These are phyloP conservation scores for Misgurnus mizolepis DNA, from an alignment of 2,113 vertebrate species.

Conservation along the genomic window DNA sequence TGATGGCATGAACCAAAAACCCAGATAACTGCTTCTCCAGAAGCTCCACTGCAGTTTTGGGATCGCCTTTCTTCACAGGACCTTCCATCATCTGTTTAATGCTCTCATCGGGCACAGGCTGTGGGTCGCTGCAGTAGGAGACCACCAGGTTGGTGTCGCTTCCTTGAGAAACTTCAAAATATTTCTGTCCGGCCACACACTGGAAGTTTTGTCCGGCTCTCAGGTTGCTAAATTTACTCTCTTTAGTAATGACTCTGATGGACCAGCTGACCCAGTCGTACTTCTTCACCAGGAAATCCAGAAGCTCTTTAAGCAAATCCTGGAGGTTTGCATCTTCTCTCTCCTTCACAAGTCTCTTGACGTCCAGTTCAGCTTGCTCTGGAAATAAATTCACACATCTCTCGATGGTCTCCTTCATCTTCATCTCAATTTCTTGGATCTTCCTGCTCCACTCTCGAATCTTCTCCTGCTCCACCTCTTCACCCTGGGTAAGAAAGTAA, in stretches of 20 bases:
- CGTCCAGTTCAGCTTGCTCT: conserved; percentile 68
- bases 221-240: conserved; percentile 69
- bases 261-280: conserved; percentile 80
- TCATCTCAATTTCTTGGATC: conserved; percentile 70
- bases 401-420: conserved; percentile 71
- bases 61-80: conserved; percentile 63
- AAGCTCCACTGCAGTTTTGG: conserved; percentile 64
- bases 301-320: conserved; percentile 59
- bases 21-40: conserved; percentile 67
- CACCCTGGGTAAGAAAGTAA: conserved; percentile 65
- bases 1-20: conserved; percentile 74
- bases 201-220: conserved; percentile 75
- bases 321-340: conserved; percentile 58
- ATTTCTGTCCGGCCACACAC: conserved; percentile 65
- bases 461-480: conserved; percentile 67
- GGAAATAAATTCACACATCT: conserved; percentile 68
- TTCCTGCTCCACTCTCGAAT: conserved; percentile 71
- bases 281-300: conserved; percentile 70
- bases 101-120: conserved; percentile 62
- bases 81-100: conserved; percentile 71
- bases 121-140: conserved; percentile 69
- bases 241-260: conserved; percentile 71
- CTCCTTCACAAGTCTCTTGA: conserved; percentile 65
- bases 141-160: conserved; percentile 71
- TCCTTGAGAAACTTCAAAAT: conserved; percentile 71